Evolutionary conservation across 2,888 invertebrate species (phyloP).

Genomic region (Prionchulus punctatus): DNA sequence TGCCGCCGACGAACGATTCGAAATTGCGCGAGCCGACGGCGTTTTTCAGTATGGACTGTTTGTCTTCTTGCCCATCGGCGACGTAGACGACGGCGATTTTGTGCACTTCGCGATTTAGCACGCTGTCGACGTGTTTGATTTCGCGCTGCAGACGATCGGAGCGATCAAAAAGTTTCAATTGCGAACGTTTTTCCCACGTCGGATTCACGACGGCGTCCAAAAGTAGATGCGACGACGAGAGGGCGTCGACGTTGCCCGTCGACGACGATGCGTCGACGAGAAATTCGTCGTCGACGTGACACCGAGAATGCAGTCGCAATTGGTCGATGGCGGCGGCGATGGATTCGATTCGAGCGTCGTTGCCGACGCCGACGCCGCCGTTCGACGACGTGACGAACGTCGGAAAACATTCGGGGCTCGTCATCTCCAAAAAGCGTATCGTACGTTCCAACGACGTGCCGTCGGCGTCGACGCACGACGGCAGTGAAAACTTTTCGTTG

Average conservation of each 20-base stretch:
- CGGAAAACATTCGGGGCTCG: background rate
- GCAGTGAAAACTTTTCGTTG: too few relatives aligned
- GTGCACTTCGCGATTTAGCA: slow-evolving; percentile 61
- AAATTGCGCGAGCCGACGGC: slow-evolving; percentile 54
- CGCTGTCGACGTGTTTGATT: slow-evolving; percentile 70
- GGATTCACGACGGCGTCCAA: too few relatives aligned
- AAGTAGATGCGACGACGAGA: too few relatives aligned
- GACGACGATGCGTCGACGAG: too few relatives aligned
- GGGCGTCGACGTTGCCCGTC: too few relatives aligned
- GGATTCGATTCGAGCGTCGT: too few relatives aligned
- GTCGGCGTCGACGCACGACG: background rate
- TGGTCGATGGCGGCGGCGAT: too few relatives aligned
- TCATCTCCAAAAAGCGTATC: background rate
- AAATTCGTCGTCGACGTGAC: too few relatives aligned
- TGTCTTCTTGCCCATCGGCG: slow-evolving; percentile 85
- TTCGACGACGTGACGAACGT: background rate
- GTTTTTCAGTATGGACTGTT: slow-evolving; percentile 78
- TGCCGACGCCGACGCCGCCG: too few relatives aligned
- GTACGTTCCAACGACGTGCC: background rate
- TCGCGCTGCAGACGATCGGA: slow-evolving; percentile 68
- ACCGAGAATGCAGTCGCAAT: too few relatives aligned
- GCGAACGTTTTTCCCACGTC: too few relatives aligned
- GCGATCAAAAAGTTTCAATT: too few relatives aligned
- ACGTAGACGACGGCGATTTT: slow-evolving; percentile 77
- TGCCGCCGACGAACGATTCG: slow-evolving; percentile 47